Evolutionary conservation across 1,140 invertebrate genomes (phyloP).

Genomic region (Lordiphosa stackelbergi): DNA sequence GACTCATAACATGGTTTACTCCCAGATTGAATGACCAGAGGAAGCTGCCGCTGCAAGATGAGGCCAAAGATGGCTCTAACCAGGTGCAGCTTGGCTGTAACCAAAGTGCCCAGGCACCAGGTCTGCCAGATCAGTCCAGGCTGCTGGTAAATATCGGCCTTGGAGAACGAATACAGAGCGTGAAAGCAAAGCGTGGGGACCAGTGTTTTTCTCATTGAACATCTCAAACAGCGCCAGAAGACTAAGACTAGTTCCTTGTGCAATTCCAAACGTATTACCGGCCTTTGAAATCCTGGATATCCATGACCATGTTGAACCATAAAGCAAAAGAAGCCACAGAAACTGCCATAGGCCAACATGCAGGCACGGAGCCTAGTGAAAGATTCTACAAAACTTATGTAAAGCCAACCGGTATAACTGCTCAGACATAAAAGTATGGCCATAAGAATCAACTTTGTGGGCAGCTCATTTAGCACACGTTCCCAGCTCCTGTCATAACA

Average conservation of each 20-base stretch:
- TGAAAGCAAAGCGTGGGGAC: background rate
- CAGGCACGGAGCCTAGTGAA: background rate
- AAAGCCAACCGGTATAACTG: constrained; percentile 18
- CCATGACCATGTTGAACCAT: background rate
- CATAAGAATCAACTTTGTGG: constrained; percentile 1
- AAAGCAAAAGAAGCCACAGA: constrained; percentile 20
- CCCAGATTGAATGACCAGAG: constrained; percentile 1
- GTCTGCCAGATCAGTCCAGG: background rate
- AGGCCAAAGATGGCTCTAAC: background rate
- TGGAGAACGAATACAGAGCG: constrained; percentile 2
- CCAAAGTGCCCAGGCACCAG: constrained; percentile 10
- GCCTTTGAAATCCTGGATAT: constrained; percentile 3
- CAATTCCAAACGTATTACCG: constrained; percentile 1
- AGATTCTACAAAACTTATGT: constrained; percentile 4
- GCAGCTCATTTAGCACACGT: constrained; percentile 1
- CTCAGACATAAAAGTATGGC: background rate
- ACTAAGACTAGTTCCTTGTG: background rate
- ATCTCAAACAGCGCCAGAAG: background rate
- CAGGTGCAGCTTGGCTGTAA: constrained; percentile 17
- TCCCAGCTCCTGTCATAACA: background rate
- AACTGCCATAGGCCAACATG: constrained; percentile 7
- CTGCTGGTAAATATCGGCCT: background rate
- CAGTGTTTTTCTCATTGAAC: background rate
- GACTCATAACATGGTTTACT: background rate
- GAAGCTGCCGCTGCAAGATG: constrained; percentile 14